Evolutionary conservation across 2,797 vertebrate genomes (phyloP).

Genomic region (Alectoris magna): DNA sequence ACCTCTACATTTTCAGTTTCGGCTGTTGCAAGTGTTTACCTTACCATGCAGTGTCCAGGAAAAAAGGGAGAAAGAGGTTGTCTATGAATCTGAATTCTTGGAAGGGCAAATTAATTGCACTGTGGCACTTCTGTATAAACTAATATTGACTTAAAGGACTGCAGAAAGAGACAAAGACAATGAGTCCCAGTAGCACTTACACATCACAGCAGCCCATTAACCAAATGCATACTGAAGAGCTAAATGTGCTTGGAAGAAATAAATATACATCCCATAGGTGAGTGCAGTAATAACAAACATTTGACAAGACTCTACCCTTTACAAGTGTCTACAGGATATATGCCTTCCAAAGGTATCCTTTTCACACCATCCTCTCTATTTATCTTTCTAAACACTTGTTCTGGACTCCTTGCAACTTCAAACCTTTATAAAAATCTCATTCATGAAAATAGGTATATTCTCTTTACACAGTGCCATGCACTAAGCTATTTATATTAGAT

Average conservation of each 20-base stretch:
- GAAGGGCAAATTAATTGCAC: slow-evolving; percentile 52
- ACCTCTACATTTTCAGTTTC: slow-evolving; percentile 27
- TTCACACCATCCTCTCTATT: neutral
- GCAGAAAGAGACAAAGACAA: slow-evolving; percentile 68
- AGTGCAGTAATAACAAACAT: neutral
- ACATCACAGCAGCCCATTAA: slow-evolving; percentile 56
- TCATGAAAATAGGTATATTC: neutral
- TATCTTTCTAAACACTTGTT: neutral
- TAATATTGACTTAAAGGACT: slow-evolving; percentile 77
- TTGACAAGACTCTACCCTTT: neutral
- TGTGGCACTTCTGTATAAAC: slow-evolving; percentile 72
- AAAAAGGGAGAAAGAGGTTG: slow-evolving; percentile 14
- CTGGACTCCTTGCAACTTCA: neutral
- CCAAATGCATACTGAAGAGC: slow-evolving; percentile 59
- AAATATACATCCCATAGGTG: neutral
- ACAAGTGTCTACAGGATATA: neutral
- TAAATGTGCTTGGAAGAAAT: slow-evolving; percentile 13
- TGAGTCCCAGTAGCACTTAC: slow-evolving; percentile 39
- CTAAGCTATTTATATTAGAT: neutral
- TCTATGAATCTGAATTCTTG: slow-evolving; percentile 63
- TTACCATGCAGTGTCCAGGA: neutral
- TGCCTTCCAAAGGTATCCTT: neutral
- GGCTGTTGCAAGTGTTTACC: slow-evolving; percentile 26
- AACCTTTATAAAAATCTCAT: neutral
- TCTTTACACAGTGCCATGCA: neutral